A percentile compares a stretch with the other conserved stretches of the same genome.
Evolutionary conservation across 2,113 vertebrate species (phyloP).

Genomic region (Sylvilagus bachmani): DNA sequence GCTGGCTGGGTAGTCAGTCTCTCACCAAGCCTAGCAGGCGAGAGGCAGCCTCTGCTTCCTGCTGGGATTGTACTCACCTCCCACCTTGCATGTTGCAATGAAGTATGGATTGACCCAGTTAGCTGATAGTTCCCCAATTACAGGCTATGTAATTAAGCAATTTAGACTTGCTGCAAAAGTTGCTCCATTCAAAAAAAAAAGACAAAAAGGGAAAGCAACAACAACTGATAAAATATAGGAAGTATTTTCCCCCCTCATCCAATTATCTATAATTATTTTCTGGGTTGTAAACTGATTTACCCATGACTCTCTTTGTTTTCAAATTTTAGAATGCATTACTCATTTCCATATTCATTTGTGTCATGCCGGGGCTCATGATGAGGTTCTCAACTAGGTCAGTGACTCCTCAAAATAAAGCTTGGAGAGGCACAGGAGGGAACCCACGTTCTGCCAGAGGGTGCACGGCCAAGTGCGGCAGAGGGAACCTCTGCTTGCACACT

Average conservation of each 20-base stretch:
- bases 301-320: constrained; percentile 24
- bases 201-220: constrained; percentile 12
- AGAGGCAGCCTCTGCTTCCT: background rate
- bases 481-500: background rate
- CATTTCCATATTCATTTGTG: background rate
- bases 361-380: background rate
- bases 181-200: constrained; percentile 19
- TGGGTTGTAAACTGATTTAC: constrained; percentile 18
- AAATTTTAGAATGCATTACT: background rate
- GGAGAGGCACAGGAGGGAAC: background rate
- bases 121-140: constrained; percentile 12
- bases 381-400: background rate
- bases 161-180: constrained; percentile 28
- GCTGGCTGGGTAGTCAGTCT: background rate
- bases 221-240: background rate
- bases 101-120: background rate
- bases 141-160: constrained; percentile 57
- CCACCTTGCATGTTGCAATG: background rate
- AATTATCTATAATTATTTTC: background rate
- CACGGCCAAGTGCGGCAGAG: background rate
- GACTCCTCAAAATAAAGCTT: constrained; percentile 24
- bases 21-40: too few relatives aligned
- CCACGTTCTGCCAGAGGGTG: background rate
- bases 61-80: background rate
- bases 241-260: background rate